Evolutionary conservation across 1,140 invertebrate species (phyloP).

Genomic region (Atopsyche davidsoni): DNA sequence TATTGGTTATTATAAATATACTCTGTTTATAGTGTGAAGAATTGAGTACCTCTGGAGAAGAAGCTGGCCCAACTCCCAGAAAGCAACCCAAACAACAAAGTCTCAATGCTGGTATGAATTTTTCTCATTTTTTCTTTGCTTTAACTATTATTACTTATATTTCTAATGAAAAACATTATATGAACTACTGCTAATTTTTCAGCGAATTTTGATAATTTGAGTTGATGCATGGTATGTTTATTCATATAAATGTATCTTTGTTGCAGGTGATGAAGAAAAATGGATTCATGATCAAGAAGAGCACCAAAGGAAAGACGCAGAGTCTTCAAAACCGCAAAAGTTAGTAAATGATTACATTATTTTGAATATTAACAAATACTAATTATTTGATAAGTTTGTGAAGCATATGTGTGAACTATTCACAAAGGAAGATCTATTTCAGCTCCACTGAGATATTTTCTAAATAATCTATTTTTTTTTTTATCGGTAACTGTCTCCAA

Average conservation of each 20-base stretch:
- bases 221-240: not conserved
- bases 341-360: too few relatives aligned
- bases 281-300: slow-evolving; percentile 46
- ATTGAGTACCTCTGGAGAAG: slow-evolving; percentile 46
- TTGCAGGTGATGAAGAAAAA: slow-evolving; percentile 40
- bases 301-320: slow-evolving; percentile 42
- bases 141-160: too few relatives aligned
- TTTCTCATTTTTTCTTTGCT: too few relatives aligned
- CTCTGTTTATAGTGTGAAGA: slow-evolving; percentile 41
- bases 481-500: too few relatives aligned
- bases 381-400: too few relatives aligned
- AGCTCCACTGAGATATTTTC: too few relatives aligned
- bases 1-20: not conserved
- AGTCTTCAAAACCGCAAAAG: slow-evolving; percentile 31
- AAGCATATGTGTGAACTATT: too few relatives aligned
- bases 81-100: slow-evolving; percentile 48
- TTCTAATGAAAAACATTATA: too few relatives aligned
- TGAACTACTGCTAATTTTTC: too few relatives aligned
- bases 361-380: too few relatives aligned
- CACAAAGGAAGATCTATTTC: too few relatives aligned
- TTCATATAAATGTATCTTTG: not conserved
- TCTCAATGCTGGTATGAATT: slow-evolving; percentile 38
- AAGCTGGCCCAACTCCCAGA: slow-evolving; percentile 45
- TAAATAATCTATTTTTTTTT: too few relatives aligned
- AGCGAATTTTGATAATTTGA: not conserved